Evolutionary conservation across 2,888 invertebrate species (phyloP), one percentile per base, ranked within the genome.

Genomic region (Biston stratarius): DNA sequence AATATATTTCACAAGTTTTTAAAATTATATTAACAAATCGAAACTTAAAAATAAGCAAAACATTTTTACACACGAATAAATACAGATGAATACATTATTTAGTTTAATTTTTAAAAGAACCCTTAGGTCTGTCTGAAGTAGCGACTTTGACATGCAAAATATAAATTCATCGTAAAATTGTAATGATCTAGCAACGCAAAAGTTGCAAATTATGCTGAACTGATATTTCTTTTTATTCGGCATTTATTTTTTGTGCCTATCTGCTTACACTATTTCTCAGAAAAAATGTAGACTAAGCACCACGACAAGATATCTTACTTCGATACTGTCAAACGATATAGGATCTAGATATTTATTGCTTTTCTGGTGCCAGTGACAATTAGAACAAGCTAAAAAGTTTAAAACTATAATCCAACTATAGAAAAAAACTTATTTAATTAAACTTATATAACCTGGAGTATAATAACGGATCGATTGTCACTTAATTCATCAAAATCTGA

Each of bases 241-340:
- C 10, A 2, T 36, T 15, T 52, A 11, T 53, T 53, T 14, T 38
- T 8, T 6, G 34, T 33, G 12, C 9, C 11, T 33, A 33, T 0
- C 15, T 15, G 12, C 51, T 45, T 52, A n/a, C 40, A 14, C 59
- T 60, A 53, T 60, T 60, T 48, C 53, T 11, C 11, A 51, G 49
- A 66, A 56, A n/a, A 61, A 51, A 53, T 34, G 48, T 53, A 59
- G 59, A 15, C 8, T 34, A 42, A 40, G 40, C 64, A 51, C 48
- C 47, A 42, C 10, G 59, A 53, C 49, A 59, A 45, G 53, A 67
- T 67, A 67, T 63, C 45, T 12, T 33, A 14, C 42, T 53, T 55
- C n/a, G 63, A 67, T 59, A 49, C 34, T 51, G 59, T 63, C 67
- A 36, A 62, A 67, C 63, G 14, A 34, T 67, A 67, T 67, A 61